Conservation (phyloP, 1,140 invertebrate genomes). For the Marisa cornuarietis region DNA sequence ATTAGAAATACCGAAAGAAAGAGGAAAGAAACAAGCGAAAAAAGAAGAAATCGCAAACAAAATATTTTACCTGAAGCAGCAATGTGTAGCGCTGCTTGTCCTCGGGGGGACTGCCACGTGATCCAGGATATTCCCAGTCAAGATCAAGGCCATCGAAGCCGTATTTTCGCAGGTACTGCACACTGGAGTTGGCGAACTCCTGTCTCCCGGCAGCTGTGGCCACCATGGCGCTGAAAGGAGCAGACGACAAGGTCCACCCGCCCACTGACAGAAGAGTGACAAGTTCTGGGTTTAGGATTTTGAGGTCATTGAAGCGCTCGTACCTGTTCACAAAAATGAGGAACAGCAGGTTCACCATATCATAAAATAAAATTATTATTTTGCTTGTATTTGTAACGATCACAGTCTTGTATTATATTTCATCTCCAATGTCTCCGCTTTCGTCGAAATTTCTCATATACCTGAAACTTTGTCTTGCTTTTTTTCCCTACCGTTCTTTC, state of each 20-base stretch:
- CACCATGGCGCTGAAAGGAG: constrained; percentile 80
- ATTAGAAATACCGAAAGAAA: too few species aligned
- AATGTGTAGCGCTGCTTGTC: constrained; percentile 90
- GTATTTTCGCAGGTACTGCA: constrained; percentile 68
- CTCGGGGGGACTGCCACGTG: constrained; percentile 86
- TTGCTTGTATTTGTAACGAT: too few species aligned
- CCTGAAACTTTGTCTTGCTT: too few species aligned
- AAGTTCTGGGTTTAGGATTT: constrained; percentile 74
- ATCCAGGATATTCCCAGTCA: constrained; percentile 94
- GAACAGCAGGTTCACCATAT: too few species aligned
- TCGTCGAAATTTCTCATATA: too few species aligned
- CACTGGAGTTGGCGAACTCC: constrained; percentile 30
- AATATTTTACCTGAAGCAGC: constrained; percentile 79
- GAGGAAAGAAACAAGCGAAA: neutral
- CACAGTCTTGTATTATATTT: too few species aligned
- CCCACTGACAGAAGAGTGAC: constrained; percentile 85
- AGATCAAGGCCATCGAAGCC: constrained; percentile 95
- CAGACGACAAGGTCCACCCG: constrained; percentile 89
- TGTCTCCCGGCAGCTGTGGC: constrained; percentile 67
- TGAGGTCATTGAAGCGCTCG: constrained; percentile 88
- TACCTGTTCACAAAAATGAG: constrained; percentile 56
- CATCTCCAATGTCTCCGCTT: accelerated
- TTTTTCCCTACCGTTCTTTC: too few species aligned
- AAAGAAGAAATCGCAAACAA: neutral
- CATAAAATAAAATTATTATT: too few species aligned